Conservation (phyloP, 2,113 vertebrate genomes). For the Larimichthys crocea region DNA sequence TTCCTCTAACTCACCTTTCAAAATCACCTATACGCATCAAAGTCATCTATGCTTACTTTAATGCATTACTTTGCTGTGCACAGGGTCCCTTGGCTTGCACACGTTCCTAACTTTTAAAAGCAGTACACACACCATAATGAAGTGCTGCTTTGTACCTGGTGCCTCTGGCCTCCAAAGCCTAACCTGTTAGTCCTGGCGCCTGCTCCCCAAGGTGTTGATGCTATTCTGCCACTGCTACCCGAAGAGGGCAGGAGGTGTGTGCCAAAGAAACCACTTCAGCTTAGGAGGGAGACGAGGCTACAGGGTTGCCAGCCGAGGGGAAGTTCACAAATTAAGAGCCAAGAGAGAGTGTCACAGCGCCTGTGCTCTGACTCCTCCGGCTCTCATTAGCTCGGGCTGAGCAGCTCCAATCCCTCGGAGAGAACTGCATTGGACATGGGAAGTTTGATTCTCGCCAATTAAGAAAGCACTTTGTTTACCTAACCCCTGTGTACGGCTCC, state of each 20-base stretch:
- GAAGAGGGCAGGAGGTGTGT: slow-evolving; percentile 33
- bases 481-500: slow-evolving; percentile 25
- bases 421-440: slow-evolving; percentile 44
- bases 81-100: not conserved
- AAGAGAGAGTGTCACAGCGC: slow-evolving; percentile 54
- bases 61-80: not conserved
- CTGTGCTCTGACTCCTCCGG: slow-evolving; percentile 62
- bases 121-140: slow-evolving; percentile 23
- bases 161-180: slow-evolving; percentile 55
- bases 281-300: slow-evolving; percentile 23
- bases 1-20: not conserved
- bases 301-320: slow-evolving; percentile 48
- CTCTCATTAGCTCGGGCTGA: slow-evolving; percentile 72
- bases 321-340: slow-evolving; percentile 75
- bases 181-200: slow-evolving; percentile 60
- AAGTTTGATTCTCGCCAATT: slow-evolving; percentile 74
- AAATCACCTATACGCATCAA: not conserved
- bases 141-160: slow-evolving; percentile 26
- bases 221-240: slow-evolving; percentile 59
- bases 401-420: slow-evolving; percentile 60
- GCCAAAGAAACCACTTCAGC: slow-evolving; percentile 58
- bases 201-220: slow-evolving; percentile 69
- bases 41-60: not conserved
- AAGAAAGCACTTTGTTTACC: slow-evolving; percentile 70
- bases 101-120: slow-evolving; percentile 21